phyloP scores from a whole-genome alignment of 2,113 vertebrate species.

The Ivindomyrus marchei region DNA sequence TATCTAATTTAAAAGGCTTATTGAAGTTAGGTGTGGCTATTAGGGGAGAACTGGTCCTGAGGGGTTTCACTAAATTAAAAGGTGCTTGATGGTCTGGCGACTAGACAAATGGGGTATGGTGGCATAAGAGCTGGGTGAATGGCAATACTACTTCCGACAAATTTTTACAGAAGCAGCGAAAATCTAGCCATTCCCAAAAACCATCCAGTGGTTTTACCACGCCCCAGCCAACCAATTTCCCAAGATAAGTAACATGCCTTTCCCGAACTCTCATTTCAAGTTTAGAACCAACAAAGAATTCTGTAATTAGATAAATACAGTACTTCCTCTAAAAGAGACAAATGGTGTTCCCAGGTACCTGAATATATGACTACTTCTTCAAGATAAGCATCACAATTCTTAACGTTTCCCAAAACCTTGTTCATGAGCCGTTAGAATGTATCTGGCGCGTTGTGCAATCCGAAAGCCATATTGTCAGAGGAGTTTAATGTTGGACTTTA shows the following conservation, averaged over 20 bases:
- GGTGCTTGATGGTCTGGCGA: neutral
- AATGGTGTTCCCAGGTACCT: too few relatives aligned
- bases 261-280: neutral
- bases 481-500: neutral
- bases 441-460: neutral
- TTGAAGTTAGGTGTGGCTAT: neutral
- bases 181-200: neutral
- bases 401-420: neutral
- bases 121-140: neutral
- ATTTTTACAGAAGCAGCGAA: neutral
- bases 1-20: neutral
- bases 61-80: neutral
- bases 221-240: neutral
- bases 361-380: neutral
- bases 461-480: neutral
- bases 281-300: neutral
- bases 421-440: neutral
- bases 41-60: neutral
- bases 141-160: neutral
- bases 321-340: too few relatives aligned
- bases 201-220: neutral
- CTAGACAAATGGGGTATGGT: too few relatives aligned
- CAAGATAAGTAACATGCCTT: neutral
- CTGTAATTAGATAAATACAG: neutral
- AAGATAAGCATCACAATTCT: neutral